These are phyloP conservation scores for Eutolmus rufibarbis DNA, from an alignment of 2,888 invertebrate species.

Conservation along the genomic window DNA sequence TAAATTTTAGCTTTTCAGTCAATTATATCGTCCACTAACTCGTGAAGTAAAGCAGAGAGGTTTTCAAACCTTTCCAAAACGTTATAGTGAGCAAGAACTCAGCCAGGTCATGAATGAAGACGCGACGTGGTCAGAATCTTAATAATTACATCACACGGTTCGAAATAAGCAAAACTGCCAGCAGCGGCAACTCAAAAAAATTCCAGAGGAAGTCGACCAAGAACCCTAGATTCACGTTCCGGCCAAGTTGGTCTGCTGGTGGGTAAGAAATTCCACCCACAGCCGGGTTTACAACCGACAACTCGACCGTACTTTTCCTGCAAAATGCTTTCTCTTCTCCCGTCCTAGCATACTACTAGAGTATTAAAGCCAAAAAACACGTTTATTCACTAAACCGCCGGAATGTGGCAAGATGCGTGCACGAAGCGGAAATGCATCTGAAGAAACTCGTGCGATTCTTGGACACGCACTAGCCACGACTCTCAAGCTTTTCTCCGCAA, in stretches of 20 bases:
- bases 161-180: not conserved
- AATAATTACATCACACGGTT: slow-evolving; percentile 1
- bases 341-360: not conserved
- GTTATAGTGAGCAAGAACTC: not conserved
- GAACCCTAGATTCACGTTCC: not conserved
- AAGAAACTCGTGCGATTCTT: not conserved
- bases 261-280: not conserved
- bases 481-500: not conserved
- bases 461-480: not conserved
- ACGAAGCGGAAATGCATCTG: slow-evolving; percentile 1
- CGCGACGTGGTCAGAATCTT: not conserved
- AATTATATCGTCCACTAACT: not conserved
- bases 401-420: slow-evolving; percentile 9
- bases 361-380: not conserved
- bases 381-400: not conserved
- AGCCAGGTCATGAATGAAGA: not conserved
- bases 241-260: not conserved
- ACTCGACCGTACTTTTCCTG: not conserved
- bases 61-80: not conserved
- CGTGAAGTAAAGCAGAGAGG: not conserved
- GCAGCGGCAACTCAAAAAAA: not conserved
- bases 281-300: not conserved
- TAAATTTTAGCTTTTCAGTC: not conserved
- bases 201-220: not conserved
- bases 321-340: not conserved